phyloP scores from a whole-genome alignment of 2,797 vertebrate genomes.

The Takifugu ocellatus region DNA sequence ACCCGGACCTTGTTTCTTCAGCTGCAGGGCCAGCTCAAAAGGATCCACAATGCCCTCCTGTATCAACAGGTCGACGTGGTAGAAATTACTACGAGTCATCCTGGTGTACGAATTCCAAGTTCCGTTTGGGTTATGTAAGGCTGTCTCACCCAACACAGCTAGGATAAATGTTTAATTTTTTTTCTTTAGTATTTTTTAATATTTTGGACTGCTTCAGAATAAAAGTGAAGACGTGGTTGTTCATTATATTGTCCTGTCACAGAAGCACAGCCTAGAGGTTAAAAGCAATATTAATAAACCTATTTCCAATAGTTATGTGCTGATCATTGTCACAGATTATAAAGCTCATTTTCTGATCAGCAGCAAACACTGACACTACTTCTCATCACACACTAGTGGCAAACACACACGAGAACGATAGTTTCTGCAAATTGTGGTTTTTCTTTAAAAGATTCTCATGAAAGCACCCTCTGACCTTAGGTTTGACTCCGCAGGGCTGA shows the following conservation, averaged over 20 bases:
- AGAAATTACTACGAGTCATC: conserved; percentile 2
- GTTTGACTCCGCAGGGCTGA: conserved; percentile 35
- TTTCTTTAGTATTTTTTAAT: background rate
- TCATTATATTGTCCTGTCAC: conserved; percentile 31
- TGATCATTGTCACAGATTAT: no score
- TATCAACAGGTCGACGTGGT: conserved; percentile 31
- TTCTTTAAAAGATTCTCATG: background rate
- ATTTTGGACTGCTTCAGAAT: background rate
- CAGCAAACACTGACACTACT: no score
- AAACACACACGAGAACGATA: no score
- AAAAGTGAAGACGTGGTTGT: conserved; percentile 18
- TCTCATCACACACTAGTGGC: no score
- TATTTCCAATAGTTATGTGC: no score
- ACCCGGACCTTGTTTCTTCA: conserved; percentile 34
- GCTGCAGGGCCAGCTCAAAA: conserved; percentile 65
- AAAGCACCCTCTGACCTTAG: conserved; percentile 59
- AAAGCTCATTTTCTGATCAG: no score
- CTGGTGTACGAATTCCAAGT: background rate
- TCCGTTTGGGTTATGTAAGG: background rate
- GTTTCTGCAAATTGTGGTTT: no score
- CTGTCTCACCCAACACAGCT: background rate
- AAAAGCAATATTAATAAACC: no score
- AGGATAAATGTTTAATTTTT: background rate
- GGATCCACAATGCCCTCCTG: conserved; percentile 70
- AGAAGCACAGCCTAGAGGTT: conserved; percentile 11